Evolutionary conservation across 2,888 invertebrate species (phyloP), one percentile per base, ranked within the genome.

Genomic region (Andrena marginata): DNA sequence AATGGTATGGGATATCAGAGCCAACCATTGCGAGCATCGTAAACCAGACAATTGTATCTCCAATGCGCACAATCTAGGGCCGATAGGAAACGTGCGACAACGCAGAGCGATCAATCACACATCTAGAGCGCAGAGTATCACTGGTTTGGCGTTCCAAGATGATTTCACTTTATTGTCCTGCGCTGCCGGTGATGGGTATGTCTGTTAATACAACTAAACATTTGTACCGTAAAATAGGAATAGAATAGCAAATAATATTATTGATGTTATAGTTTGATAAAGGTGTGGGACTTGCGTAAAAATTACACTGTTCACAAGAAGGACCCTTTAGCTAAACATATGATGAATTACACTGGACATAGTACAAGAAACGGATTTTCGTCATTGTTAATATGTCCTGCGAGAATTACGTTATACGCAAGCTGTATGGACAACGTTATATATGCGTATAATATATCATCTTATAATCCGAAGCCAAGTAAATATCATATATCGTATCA

Each of bases 361-460:
- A 97, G 97, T 23, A 95, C 96, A 0, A 85, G 95, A 89, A 96
- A 96, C 86, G 97, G 97, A 0, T 97, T 97, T 93, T 97, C 98
- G 6, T 97, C 97, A 91, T 94, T 99, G 13, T 94, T 97, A 23
- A 95, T 98, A 78, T 97, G 98, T 93, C 96, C 96, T 10, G 95
- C 96, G 2, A 94, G 96, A 33, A 94, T 96, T 49, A 95, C 96
- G 31, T 94, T 98, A 4, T 98, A 97, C 94, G 98, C 97, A 7
- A 98, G 97, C 94, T 98, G 98, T 93, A 97, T 98, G 95, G 98
- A 98, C 93, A 96, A 97, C 92, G 96, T 96, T 64, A 97, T 99
- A 81, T 98, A 98, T 93, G 96, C 97, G 92, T 98, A 97, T 93
- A 97, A 98, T 93, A 94, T 98, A 71, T 95, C 96, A 2, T 96